Evolutionary conservation across 2,888 invertebrate genomes (phyloP).

Genomic region (Drosophila paramelanica): DNA sequence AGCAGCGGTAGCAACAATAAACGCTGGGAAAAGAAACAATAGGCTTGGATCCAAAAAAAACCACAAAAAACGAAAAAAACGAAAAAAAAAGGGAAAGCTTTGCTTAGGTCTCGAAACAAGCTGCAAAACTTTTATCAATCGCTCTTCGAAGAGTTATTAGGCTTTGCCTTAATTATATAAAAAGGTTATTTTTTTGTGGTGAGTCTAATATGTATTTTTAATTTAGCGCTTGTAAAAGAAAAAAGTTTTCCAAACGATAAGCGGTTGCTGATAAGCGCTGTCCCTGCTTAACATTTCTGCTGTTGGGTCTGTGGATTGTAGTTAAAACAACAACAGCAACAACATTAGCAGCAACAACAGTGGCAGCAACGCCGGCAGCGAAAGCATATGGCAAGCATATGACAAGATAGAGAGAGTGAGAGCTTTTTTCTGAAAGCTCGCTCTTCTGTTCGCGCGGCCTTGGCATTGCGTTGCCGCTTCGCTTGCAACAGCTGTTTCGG

Average conservation of each 20-base stretch:
- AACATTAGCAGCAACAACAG: conserved; percentile 10
- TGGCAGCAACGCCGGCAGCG: conserved; percentile 1
- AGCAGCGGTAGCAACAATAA: conserved; percentile 37
- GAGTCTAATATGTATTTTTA: conserved; percentile 64
- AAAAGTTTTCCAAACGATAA: conserved; percentile 64
- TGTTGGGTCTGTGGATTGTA: conserved; percentile 18
- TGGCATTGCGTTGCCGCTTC: conserved; percentile 59
- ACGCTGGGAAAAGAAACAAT: conserved; percentile 44
- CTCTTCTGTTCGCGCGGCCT: conserved; percentile 52
- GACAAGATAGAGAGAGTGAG: conserved; percentile 3
- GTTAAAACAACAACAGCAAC: conserved; percentile 11
- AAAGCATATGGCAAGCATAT: conserved; percentile 41
- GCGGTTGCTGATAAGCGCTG: conserved; percentile 57
- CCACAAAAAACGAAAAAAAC: conserved; percentile 1
- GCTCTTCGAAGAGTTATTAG: conserved; percentile 23
- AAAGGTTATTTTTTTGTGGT: conserved; percentile 47
- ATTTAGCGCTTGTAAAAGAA: conserved; percentile 46
- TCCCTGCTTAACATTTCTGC: conserved; percentile 43
- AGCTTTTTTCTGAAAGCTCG: conserved; percentile 29
- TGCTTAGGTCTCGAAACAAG: conserved; percentile 23
- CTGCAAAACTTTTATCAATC: conserved; percentile 29
- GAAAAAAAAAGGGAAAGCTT: conserved; percentile 70
- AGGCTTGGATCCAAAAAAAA: conserved; percentile 9
- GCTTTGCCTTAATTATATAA: conserved; percentile 61
- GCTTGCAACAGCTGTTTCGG: conserved; percentile 52